These are phyloP conservation scores for Oophaga pumilio DNA, from an alignment of 2,113 vertebrate genomes.

Conservation along the genomic window DNA sequence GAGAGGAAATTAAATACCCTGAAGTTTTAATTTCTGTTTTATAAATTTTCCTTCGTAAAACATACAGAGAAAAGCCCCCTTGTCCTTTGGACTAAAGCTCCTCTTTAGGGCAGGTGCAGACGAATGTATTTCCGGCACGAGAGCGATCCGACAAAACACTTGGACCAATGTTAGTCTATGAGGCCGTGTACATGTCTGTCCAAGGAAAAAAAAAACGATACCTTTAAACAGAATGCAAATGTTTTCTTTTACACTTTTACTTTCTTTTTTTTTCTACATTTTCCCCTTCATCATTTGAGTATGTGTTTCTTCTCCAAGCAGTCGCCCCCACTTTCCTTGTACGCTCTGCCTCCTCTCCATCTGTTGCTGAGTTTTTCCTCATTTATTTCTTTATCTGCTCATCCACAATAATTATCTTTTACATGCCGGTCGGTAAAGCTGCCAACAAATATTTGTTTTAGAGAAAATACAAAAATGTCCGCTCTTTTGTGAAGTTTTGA, in stretches of 20 bases:
- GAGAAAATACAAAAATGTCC: not conserved
- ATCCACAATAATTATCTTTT: not conserved
- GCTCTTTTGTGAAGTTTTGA: not conserved
- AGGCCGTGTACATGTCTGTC: too few species aligned
- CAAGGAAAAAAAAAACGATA: too few species aligned
- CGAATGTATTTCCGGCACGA: too few species aligned
- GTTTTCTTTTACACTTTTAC: not conserved
- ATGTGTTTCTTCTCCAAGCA: not conserved
- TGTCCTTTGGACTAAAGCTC: too few species aligned
- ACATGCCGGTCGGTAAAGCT: not conserved
- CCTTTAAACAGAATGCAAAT: too few species aligned
- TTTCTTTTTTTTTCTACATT: not conserved
- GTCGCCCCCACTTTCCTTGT: not conserved
- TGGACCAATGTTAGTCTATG: too few species aligned
- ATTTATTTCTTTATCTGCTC: not conserved
- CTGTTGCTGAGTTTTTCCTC: not conserved
- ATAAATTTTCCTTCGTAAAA: too few species aligned
- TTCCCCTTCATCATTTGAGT: not conserved
- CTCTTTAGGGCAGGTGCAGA: too few species aligned
- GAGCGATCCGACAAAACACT: too few species aligned
- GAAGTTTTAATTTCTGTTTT: too few species aligned
- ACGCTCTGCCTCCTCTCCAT: slow-evolving; percentile 22
- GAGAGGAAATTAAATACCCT: too few species aligned
- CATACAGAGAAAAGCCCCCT: too few species aligned
- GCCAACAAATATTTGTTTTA: not conserved